A percentile compares a stretch with the other conserved stretches of the same genome.
Evolutionary conservation across 2,113 vertebrate genomes (phyloP).

Genomic region (Melanerpes formicivorus): DNA sequence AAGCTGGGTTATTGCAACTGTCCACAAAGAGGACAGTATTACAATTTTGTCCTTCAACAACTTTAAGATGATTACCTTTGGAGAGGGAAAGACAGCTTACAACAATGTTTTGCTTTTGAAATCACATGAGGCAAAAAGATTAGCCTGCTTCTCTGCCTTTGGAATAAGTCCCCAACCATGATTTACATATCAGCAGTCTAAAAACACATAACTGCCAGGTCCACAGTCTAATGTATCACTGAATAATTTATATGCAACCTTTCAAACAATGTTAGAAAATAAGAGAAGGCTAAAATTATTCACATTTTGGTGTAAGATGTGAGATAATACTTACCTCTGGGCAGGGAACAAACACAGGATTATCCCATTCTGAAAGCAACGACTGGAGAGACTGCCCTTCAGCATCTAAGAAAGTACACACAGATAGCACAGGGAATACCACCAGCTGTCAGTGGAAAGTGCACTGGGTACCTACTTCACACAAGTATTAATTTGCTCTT

Average conservation of each 20-base stretch:
- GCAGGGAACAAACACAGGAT: conserved; percentile 90
- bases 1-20: neutral
- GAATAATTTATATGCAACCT: neutral
- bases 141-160: neutral
- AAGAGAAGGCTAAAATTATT: neutral
- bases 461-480: neutral
- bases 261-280: neutral
- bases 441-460: neutral
- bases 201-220: neutral
- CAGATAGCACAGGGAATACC: neutral
- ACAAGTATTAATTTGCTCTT: neutral
- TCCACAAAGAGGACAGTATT: neutral
- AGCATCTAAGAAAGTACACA: conserved; percentile 55
- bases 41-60: neutral
- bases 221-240: neutral
- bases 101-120: conserved; percentile 9
- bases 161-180: neutral
- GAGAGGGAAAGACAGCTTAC: neutral
- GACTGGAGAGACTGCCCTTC: conserved; percentile 77
- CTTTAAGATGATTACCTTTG: neutral
- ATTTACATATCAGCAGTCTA: neutral
- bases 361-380: conserved; percentile 90
- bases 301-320: neutral
- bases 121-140: neutral
- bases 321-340: conserved; percentile 79